Base-by-base conservation (phyloP, 2,797 vertebrate genomes). In the Esox masquinongy region DNA sequence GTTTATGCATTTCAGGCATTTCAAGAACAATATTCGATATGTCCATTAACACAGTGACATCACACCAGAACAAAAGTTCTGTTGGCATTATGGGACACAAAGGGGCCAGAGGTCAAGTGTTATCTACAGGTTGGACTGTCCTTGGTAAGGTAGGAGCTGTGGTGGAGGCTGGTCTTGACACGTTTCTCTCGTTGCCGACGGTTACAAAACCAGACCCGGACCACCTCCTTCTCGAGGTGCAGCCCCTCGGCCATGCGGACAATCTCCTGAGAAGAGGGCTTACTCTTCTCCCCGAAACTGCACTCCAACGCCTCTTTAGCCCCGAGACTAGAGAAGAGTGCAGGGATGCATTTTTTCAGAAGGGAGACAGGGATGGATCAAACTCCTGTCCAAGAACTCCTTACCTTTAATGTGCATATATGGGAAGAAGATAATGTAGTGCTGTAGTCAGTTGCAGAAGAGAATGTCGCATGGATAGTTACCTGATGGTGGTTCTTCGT, bases 171-270 rank as follows among this genome's bases (percentile, higher is more conserved):
- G 71, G 98, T 99, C 90, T 99, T 99, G 77, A 99, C 97, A 64
- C 98, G 94, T 86, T 99, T 99, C 89, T 99, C 97, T 77, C 97
- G 92, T 80, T 99, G 98, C 73, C 98, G 96, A 70, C 97, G 93
- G 88, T 99, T 99, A 88, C 98, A 99, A 93, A 99, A 99, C 98
- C 98, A 99, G 76, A 99, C 98, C 84, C 98, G 93, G 49, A 99
- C 97, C 24, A 99, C 98, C 91, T 99, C 98, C 84, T 99, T 99
- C 88, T 99, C 98, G 75, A 99, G 94, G 80, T 96, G 98, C 68
- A 99, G 94, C 66, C 96, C 95, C 85, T 99, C 97, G 1, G 98
- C 97, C 93, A 99, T 97, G 56, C 96, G 91, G 83, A 97, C 94
- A 63, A 99, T 99, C 91, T 99, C 98, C 79, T 99, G 97, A 29